phyloP scores from a whole-genome alignment of 2,888 invertebrate genomes.

The Vandiemenella viatica region DNA sequence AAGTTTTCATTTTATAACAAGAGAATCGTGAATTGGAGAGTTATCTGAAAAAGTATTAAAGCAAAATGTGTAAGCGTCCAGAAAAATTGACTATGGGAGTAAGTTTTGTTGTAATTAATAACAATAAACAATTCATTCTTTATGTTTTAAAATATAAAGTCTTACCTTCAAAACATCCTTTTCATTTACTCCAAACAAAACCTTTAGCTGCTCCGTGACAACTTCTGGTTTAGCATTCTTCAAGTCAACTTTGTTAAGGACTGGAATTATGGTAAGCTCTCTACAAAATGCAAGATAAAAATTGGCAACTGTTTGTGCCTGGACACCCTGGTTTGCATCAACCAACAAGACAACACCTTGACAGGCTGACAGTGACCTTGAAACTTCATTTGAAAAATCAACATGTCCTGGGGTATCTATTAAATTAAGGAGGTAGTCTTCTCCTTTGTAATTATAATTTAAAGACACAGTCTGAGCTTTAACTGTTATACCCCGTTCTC shows the following conservation, averaged over 20 bases:
- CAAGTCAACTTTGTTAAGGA: conserved; percentile 92
- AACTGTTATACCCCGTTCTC: conserved; percentile 93
- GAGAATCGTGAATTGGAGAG: no score
- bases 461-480: conserved; percentile 94
- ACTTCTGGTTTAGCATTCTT: conserved; percentile 76
- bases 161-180: conserved; percentile 55
- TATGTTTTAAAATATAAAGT: no score
- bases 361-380: conserved; percentile 79
- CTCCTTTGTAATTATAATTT: conserved; percentile 49
- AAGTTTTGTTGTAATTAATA: no score
- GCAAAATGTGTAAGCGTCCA: no score
- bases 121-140: no score
- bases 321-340: conserved; percentile 90
- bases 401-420: conserved; percentile 99
- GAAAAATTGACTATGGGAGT: no score
- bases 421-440: conserved; percentile 73
- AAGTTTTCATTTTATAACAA: no score
- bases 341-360: conserved; percentile 90
- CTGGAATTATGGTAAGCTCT: conserved; percentile 73
- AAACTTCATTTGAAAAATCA: conserved; percentile 88
- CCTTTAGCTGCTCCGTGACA: conserved; percentile 61
- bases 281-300: conserved; percentile 77
- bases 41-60: no score
- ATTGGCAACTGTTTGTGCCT: conserved; percentile 96
- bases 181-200: conserved; percentile 66